phyloP scores from a whole-genome alignment of 2,797 vertebrate genomes.

The Masticophis lateralis region DNA sequence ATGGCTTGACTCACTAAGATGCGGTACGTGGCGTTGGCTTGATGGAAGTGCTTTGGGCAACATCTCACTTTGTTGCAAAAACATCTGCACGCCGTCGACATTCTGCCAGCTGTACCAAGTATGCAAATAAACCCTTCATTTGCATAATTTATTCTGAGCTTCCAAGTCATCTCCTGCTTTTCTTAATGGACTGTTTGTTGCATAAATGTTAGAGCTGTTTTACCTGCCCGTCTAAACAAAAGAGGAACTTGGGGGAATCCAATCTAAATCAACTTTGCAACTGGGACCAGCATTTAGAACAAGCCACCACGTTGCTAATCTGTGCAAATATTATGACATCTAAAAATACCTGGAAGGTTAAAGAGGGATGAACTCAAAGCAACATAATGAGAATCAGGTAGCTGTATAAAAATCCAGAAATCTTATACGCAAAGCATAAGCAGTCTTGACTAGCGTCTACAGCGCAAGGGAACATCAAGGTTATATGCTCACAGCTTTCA shows the following conservation, averaged over 20 bases:
- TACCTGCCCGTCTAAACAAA: not conserved
- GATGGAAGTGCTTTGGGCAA: not conserved
- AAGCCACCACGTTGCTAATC: not conserved
- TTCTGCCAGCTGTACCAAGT: not conserved
- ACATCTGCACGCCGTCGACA: not conserved
- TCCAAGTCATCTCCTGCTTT: not conserved
- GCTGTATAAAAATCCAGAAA: no score
- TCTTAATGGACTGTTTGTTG: not conserved
- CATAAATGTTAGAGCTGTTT: not conserved
- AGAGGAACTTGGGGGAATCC: not conserved
- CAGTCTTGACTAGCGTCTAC: not conserved
- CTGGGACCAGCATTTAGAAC: not conserved
- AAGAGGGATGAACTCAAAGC: not conserved
- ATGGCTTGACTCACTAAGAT: constrained; percentile 54
- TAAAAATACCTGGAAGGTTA: not conserved
- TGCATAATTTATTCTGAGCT: not conserved
- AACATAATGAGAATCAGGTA: not conserved
- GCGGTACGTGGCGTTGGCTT: constrained; percentile 12
- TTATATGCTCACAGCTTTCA: not conserved
- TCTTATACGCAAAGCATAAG: not conserved
- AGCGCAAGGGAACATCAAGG: not conserved
- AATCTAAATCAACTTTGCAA: not conserved
- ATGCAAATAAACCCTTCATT: not conserved
- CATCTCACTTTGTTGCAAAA: not conserved
- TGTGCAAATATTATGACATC: not conserved